These are phyloP conservation scores for Istiophorus platypterus DNA, from an alignment of 2,113 vertebrate species.

Conservation along the genomic window DNA sequence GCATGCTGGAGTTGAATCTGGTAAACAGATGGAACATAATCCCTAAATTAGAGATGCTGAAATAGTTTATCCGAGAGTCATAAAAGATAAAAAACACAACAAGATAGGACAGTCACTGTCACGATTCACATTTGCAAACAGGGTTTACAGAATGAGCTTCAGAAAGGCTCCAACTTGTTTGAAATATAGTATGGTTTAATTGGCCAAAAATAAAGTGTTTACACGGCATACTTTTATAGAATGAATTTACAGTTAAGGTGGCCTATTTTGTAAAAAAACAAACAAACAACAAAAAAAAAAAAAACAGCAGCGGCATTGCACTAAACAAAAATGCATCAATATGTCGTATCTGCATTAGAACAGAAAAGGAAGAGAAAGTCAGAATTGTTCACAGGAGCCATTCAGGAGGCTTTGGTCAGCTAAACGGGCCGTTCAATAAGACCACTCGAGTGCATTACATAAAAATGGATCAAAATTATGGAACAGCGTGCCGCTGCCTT, in stretches of 20 bases:
- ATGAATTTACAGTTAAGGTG: constrained; percentile 10
- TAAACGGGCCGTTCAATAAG: constrained; percentile 12
- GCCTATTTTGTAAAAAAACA: constrained; percentile 51
- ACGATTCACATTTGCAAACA: constrained; percentile 9
- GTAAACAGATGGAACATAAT: constrained; percentile 32
- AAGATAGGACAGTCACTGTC: not conserved
- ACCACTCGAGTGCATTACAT: constrained; percentile 31
- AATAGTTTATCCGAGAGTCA: constrained; percentile 12
- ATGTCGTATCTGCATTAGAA: not conserved
- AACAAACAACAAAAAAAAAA: too few relatives aligned
- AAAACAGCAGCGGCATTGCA: constrained; percentile 3
- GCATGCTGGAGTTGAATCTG: constrained; percentile 95
- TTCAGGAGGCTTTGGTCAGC: constrained; percentile 44
- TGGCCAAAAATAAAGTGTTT: constrained; percentile 21
- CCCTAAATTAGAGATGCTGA: constrained; percentile 29
- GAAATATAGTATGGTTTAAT: constrained; percentile 35
- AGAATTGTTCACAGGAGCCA: constrained; percentile 7
- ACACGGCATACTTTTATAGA: not conserved
- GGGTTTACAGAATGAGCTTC: not conserved
- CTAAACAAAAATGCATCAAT: constrained; percentile 7
- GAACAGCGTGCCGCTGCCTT: constrained; percentile 29
- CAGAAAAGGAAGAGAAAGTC: not conserved
- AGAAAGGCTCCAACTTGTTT: constrained; percentile 48
- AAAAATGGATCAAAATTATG: constrained; percentile 33
- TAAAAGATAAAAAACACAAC: not conserved